Conservation (phyloP, 2,113 vertebrate species). For the Deroptyus accipitrinus region DNA sequence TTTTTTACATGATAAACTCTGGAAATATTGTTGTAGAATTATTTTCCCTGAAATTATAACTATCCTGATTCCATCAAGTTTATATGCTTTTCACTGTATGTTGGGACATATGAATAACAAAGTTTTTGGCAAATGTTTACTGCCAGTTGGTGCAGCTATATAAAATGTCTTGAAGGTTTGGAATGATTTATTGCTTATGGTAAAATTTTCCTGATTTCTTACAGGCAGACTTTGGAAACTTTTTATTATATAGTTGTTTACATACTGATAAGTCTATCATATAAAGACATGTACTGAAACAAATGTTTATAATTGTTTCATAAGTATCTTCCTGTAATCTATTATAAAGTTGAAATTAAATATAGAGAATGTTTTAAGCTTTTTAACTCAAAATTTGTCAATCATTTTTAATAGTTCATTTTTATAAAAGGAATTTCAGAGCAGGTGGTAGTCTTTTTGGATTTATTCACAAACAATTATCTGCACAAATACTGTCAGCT, state of each 20-base stretch:
- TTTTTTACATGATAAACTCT: too few species aligned
- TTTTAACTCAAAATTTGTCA: constrained; percentile 87
- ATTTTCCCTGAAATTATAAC: too few species aligned
- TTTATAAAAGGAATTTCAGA: constrained; percentile 80
- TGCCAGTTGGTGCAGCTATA: constrained; percentile 85
- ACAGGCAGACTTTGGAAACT: constrained; percentile 85
- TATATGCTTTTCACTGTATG: constrained; percentile 65
- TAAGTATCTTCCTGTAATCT: constrained; percentile 96
- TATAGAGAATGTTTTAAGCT: constrained; percentile 98
- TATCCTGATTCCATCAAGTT: not conserved
- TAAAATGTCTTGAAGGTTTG: constrained; percentile 81
- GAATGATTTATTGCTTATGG: constrained; percentile 78
- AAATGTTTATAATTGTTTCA: constrained; percentile 83
- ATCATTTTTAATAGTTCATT: constrained; percentile 85
- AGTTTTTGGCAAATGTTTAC: constrained; percentile 78
- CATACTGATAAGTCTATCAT: constrained; percentile 91
- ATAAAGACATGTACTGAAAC: constrained; percentile 93
- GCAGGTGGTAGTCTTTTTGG: constrained; percentile 79
- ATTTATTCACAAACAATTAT: constrained; percentile 79
- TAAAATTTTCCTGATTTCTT: constrained; percentile 87
- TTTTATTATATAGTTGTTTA: constrained; percentile 91
- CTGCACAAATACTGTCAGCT: constrained; percentile 71
- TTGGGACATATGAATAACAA: constrained; percentile 60
- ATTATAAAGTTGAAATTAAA: constrained; percentile 99
- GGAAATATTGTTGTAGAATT: too few species aligned